These are phyloP conservation scores for Gryllus longicercus DNA, from an alignment of 2,888 invertebrate species.

Conservation along the genomic window DNA sequence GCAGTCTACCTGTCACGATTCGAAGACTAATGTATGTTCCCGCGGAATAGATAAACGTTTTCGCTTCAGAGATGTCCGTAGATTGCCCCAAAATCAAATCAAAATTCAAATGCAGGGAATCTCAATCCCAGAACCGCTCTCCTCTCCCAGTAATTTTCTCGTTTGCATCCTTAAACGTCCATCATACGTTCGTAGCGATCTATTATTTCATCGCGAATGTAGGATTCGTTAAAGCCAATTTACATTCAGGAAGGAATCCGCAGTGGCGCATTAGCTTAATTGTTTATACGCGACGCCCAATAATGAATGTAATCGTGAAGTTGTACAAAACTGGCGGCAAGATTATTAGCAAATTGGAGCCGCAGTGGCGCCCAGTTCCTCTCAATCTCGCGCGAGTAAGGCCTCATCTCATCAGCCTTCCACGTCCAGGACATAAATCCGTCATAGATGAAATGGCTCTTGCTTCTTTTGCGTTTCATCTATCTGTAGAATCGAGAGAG, in stretches of 20 bases:
- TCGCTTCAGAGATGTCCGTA: background rate
- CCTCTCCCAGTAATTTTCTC: background rate
- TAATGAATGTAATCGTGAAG: constrained; percentile 1
- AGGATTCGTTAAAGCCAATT: constrained; percentile 8
- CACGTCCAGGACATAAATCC: too few species aligned
- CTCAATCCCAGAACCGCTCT: background rate
- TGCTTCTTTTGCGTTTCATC: too few species aligned
- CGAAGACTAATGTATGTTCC: too few species aligned
- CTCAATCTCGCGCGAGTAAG: too few species aligned
- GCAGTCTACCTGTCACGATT: too few species aligned
- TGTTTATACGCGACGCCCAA: background rate
- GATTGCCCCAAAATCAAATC: background rate
- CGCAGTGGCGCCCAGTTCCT: too few species aligned
- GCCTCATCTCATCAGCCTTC: too few species aligned
- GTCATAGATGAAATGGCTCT: too few species aligned
- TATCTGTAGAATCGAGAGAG: too few species aligned
- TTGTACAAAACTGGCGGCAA: constrained; percentile 3
- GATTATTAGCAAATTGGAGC: background rate
- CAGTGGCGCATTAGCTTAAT: background rate
- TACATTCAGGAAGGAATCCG: background rate
- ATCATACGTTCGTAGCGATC: background rate
- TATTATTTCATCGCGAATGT: background rate
- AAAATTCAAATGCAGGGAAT: background rate
- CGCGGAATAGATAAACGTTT: too few species aligned
- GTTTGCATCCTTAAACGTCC: background rate